Evolutionary conservation across 2,888 invertebrate genomes (phyloP).

Genomic region (Acrobeloides nanus): DNA sequence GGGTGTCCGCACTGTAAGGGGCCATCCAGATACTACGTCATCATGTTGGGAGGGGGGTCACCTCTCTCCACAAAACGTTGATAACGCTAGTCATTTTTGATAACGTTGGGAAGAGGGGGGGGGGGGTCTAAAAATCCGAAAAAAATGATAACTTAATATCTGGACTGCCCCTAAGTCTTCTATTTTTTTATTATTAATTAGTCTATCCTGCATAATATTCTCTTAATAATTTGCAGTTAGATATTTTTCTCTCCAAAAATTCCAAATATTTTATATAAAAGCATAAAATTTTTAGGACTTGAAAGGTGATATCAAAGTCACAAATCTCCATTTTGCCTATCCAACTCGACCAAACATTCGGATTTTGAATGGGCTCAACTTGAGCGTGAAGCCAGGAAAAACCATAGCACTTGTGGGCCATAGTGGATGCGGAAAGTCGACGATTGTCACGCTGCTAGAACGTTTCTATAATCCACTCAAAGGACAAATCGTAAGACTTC

Average conservation of each 20-base stretch:
- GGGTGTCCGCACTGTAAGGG: conserved; percentile 10
- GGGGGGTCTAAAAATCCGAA: too few species aligned
- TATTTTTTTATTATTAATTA: too few species aligned
- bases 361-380: conserved; percentile 53
- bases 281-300: conserved; percentile 32
- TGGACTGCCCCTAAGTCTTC: too few species aligned
- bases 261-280: conserved; percentile 15
- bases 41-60: too few species aligned
- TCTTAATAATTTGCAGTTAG: neutral
- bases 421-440: conserved; percentile 67
- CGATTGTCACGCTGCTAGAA: conserved; percentile 74
- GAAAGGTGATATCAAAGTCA: conserved; percentile 53
- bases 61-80: too few species aligned
- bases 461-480: conserved; percentile 64
- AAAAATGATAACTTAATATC: too few species aligned
- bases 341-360: conserved; percentile 53
- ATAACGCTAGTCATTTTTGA: too few species aligned
- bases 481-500: conserved; percentile 61
- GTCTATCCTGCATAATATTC: too few species aligned
- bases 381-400: conserved; percentile 47
- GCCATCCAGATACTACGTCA: too few species aligned
- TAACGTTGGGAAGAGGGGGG: too few species aligned
- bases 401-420: conserved; percentile 59
- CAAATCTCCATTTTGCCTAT: conserved; percentile 55
- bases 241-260: conserved; percentile 7